These are phyloP conservation scores for Lates calcarifer DNA, from an alignment of 2,113 vertebrate species.

Conservation along the genomic window DNA sequence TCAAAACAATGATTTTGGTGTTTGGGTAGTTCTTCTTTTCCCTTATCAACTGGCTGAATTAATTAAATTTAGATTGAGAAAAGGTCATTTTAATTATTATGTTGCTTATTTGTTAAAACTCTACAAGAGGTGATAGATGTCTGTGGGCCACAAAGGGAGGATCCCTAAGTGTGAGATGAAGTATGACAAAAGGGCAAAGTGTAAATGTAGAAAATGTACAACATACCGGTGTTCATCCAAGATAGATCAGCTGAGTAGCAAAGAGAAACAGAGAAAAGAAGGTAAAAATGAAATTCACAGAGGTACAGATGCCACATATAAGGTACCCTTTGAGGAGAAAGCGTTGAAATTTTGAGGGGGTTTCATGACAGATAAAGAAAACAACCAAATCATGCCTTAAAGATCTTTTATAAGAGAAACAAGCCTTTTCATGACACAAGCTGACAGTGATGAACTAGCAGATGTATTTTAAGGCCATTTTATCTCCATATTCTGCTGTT, in stretches of 20 bases:
- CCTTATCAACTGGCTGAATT: neutral
- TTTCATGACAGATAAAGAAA: neutral
- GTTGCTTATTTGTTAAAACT: neutral
- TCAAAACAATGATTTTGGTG: neutral
- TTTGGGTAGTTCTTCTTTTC: neutral
- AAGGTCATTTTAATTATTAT: neutral
- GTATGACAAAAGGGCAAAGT: neutral
- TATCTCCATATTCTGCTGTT: too few species aligned
- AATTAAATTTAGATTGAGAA: neutral
- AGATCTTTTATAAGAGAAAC: neutral
- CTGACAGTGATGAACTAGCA: neutral
- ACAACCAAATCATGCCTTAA: neutral
- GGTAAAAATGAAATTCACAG: constrained; percentile 27
- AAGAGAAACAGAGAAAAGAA: constrained; percentile 56
- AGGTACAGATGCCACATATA: neutral
- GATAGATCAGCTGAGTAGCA: constrained; percentile 68
- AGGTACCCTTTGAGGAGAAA: neutral
- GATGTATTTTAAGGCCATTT: neutral
- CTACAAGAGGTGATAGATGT: neutral
- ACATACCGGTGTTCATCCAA: constrained; percentile 84
- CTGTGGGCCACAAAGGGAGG: neutral
- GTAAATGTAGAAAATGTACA: constrained; percentile 9
- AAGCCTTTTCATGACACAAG: neutral
- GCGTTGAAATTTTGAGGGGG: neutral
- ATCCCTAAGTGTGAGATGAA: neutral